Percentiles rank a stretch among this genome's conserved stretches.
phyloP scores from a whole-genome alignment of 2,797 vertebrate genomes.

The Ambastaia sidthimunki region DNA sequence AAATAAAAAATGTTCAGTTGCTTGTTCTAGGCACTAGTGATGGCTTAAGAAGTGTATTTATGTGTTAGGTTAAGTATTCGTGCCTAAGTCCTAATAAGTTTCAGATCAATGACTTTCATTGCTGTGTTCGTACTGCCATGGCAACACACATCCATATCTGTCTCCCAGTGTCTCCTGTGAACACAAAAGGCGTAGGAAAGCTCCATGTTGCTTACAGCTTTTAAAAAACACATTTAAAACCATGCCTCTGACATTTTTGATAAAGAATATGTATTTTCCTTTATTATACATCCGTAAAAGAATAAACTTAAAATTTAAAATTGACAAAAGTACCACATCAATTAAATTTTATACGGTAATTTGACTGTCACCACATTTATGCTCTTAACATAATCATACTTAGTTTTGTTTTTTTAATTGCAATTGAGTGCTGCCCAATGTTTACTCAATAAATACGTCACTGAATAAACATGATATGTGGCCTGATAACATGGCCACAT shows the following conservation, averaged over 20 bases:
- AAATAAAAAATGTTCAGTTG: neutral
- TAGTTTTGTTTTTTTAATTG: neutral
- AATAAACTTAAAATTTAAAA: conserved; percentile 1
- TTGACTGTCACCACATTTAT: neutral
- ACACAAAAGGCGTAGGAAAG: conserved; percentile 27
- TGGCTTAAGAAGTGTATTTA: neutral
- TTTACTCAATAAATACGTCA: conserved; percentile 35
- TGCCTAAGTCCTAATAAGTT: conserved; percentile 7
- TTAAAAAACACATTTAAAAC: neutral
- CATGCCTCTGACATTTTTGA: neutral
- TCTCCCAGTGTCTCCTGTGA: conserved; percentile 30
- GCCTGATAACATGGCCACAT: conserved; percentile 44
- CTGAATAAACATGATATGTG: neutral
- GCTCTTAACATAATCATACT: neutral
- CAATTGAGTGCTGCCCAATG: neutral
- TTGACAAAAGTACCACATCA: neutral
- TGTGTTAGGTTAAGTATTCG: conserved; percentile 6
- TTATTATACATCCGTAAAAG: neutral
- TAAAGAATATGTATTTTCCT: neutral
- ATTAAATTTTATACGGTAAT: neutral
- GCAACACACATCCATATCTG: conserved; percentile 50
- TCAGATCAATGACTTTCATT: conserved; percentile 6
- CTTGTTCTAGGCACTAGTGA: no score
- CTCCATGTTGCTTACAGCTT: neutral
- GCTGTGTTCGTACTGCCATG: conserved; percentile 50